A percentile compares a stretch with the other conserved stretches of the same genome.
Conservation (phyloP, 92 coral and sea anemone genomes). For the Paramuricea clavata region DNA sequence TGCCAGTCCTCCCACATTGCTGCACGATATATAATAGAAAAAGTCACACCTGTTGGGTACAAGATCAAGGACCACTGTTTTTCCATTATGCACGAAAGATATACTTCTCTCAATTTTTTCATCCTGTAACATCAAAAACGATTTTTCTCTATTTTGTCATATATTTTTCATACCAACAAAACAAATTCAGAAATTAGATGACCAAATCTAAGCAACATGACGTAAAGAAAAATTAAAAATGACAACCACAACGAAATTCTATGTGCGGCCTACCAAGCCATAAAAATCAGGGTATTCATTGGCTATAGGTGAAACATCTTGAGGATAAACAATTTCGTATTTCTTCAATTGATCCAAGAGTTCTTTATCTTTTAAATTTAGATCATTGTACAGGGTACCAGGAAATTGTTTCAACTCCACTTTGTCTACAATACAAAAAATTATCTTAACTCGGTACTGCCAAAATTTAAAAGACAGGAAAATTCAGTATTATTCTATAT, state of each 20-base stretch:
- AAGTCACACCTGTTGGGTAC: constrained; percentile 14
- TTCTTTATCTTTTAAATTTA: constrained; percentile 7
- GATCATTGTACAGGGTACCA: neutral
- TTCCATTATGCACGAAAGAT: constrained; percentile 3
- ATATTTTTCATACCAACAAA: too few relatives aligned
- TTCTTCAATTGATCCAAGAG: neutral
- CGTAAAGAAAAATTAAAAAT: too few relatives aligned
- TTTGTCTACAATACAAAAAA: too few relatives aligned
- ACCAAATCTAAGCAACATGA: neutral
- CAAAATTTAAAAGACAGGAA: too few relatives aligned
- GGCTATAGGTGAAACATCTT: neutral
- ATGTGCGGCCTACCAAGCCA: neutral
- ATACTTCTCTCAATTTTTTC: constrained; percentile 14
- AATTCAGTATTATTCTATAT: too few relatives aligned
- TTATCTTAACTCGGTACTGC: too few relatives aligned
- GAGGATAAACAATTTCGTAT: constrained; percentile 3
- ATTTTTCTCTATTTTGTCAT: too few relatives aligned
- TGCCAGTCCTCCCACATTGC: too few relatives aligned
- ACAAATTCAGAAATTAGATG: too few relatives aligned
- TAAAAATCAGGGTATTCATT: neutral
- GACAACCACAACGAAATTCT: neutral
- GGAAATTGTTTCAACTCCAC: neutral
- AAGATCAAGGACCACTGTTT: constrained; percentile 3
- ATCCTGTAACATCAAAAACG: neutral
- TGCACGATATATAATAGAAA: too few relatives aligned